A percentile compares a stretch with the other conserved stretches of the same genome.
phyloP scores from a whole-genome alignment of 2,113 vertebrate species.

The Strix uralensis region DNA sequence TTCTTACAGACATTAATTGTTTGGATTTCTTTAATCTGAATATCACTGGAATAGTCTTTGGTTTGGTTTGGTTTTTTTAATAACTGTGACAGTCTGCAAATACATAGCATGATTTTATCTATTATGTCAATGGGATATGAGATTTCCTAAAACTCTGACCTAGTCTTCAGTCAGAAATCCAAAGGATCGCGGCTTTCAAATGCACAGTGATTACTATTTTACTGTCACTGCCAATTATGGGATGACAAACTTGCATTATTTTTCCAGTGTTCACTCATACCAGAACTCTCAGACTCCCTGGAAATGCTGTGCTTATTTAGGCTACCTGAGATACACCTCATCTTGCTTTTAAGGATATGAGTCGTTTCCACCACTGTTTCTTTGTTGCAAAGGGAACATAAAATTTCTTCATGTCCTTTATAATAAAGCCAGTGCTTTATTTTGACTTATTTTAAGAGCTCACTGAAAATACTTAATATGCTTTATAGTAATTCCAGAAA shows the following conservation, averaged over 20 bases:
- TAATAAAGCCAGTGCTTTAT: not conserved
- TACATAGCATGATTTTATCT: not conserved
- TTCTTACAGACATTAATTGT: not conserved
- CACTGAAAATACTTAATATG: not conserved
- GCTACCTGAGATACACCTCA: not conserved
- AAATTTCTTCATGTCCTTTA: not conserved
- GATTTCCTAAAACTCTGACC: not conserved
- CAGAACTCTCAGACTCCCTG: not conserved
- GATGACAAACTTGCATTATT: not conserved
- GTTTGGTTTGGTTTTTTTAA: fast-evolving
- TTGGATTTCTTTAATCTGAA: not conserved
- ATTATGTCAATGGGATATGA: not conserved
- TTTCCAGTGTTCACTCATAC: not conserved
- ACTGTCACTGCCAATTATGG: not conserved
- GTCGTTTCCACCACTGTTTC: not conserved
- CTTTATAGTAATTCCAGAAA: not conserved
- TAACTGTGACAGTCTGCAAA: not conserved
- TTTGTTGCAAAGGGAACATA: not conserved
- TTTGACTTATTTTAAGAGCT: not conserved
- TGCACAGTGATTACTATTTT: not conserved
- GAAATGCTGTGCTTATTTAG: not conserved
- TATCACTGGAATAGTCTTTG: not conserved
- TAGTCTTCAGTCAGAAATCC: not conserved
- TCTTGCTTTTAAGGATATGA: not conserved
- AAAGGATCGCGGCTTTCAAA: not conserved